Base-by-base conservation (phyloP, 2,113 vertebrate species). In the Syrrhaptes paradoxus region DNA sequence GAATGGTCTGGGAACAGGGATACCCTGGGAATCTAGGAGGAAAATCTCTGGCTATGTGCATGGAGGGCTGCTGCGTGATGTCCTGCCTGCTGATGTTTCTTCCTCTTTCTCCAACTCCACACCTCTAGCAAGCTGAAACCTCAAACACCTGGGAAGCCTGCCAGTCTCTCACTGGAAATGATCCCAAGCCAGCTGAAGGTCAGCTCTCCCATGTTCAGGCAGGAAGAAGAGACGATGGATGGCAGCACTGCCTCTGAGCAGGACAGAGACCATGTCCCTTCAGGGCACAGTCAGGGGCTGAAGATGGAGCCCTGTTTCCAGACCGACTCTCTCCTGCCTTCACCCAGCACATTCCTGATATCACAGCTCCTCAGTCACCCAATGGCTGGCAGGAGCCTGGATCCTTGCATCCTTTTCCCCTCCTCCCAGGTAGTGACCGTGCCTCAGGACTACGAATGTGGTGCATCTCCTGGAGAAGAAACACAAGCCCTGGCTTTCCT, bases 291-390 rank as follows among this genome's bases (percentile, higher is more conserved):
- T n/a, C 97, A 97, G 43, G 96, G 86, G 17, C 90, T 97, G 76
- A 98, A 98, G 90, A 66, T 81, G 5, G 97, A 98, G 48, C 78
- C 97, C 48, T 98, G 95, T 91, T 98, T 98, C 92, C 97, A 97
- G 76, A 97, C 96, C 81, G 97, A 98, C 67, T 96, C 97, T 59
- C 95, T 98, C 76, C 87, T 98, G 45, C 89, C 97, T 7, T 98
- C 98, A 85, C 92, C 98, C 86, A 98, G 43, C 4, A 77, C 93
- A 15, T 98, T 98, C 66, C 98, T 99, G 79, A 98, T 98, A 70
- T 98, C 98, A 19, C 98, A 98, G 36, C 98, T 98, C 63, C 98
- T 98, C 74, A 97, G 97, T 52, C 98, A 98, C 96, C 93, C 95
- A 1, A 86, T 93, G 68, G 95, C 28, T 94, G 98, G 98, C 81